Conservation (phyloP, 2,888 invertebrate genomes). For the Gastracanthus pulcherrimus region DNA sequence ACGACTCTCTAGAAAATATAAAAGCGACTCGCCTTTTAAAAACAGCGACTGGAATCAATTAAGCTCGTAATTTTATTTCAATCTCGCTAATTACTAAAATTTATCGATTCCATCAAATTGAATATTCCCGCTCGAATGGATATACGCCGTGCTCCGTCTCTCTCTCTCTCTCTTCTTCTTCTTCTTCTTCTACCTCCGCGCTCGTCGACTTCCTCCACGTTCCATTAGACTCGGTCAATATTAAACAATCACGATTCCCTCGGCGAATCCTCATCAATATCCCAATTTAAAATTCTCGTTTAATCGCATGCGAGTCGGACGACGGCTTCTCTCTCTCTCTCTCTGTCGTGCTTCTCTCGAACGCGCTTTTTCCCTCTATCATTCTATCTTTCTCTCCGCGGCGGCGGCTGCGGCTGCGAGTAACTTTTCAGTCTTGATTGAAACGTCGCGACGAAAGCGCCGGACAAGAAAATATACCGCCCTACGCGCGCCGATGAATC, state of each 20-base stretch:
- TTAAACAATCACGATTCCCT: conserved; percentile 55
- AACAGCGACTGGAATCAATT: conserved; percentile 40
- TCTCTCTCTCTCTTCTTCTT: background rate
- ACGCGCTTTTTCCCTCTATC: background rate
- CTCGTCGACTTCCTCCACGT: conserved; percentile 45
- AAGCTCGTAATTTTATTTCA: conserved; percentile 51
- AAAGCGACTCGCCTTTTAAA: conserved; percentile 14
- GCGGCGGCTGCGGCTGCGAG: background rate
- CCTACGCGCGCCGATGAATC: conserved; percentile 44
- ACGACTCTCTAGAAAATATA: background rate
- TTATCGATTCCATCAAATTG: conserved; percentile 53
- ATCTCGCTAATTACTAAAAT: conserved; percentile 54
- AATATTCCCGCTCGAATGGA: conserved; percentile 42
- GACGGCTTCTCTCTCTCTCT: background rate
- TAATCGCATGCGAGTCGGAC: conserved; percentile 42
- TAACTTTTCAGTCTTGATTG: conserved; percentile 53
- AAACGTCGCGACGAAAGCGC: conserved; percentile 51
- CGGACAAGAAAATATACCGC: conserved; percentile 50
- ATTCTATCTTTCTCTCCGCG: background rate
- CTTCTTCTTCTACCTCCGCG: background rate
- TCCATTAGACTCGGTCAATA: conserved; percentile 58
- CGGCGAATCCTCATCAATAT: conserved; percentile 53
- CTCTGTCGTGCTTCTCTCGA: too few species aligned
- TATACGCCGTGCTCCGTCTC: background rate
- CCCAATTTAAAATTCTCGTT: conserved; percentile 57